Evolutionary conservation across 2,797 vertebrate genomes (phyloP).

Genomic region (Acanthurus leucopareius): DNA sequence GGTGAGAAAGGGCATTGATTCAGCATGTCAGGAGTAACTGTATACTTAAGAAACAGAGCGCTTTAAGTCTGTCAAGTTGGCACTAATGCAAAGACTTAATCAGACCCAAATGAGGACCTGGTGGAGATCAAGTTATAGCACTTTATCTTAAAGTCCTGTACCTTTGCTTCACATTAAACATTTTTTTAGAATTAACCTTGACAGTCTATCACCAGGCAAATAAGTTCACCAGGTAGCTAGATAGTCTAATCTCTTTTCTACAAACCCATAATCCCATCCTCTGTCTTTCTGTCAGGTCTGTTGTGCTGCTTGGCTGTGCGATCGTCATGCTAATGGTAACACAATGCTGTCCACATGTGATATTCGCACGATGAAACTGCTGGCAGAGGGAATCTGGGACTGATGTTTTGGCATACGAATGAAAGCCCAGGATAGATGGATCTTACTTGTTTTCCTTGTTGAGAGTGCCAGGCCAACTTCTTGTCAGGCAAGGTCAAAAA

Average conservation of each 20-base stretch:
- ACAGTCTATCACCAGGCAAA: conserved; percentile 55
- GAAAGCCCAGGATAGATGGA: conserved; percentile 77
- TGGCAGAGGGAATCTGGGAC: conserved; percentile 72
- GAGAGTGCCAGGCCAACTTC: conserved; percentile 76
- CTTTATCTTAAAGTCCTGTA: conserved; percentile 26
- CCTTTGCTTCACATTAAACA: conserved; percentile 50
- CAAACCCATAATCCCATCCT: conserved; percentile 54
- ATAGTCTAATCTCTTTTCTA: conserved; percentile 44
- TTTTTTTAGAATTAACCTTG: conserved; percentile 43
- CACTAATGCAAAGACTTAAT: conserved; percentile 53
- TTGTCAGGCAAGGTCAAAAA: conserved; percentile 75
- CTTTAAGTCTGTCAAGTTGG: conserved; percentile 42
- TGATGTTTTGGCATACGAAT: conserved; percentile 81
- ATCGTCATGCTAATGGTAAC: conserved; percentile 71
- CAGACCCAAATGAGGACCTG: conserved; percentile 41
- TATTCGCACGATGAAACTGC: conserved; percentile 81
- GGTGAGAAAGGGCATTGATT: conserved; percentile 53
- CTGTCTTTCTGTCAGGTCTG: conserved; percentile 62
- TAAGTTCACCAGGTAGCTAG: conserved; percentile 63
- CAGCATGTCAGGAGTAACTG: conserved; percentile 52
- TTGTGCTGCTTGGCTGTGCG: conserved; percentile 48
- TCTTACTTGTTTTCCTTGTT: conserved; percentile 84
- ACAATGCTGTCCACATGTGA: conserved; percentile 83
- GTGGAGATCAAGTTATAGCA: conserved; percentile 40
- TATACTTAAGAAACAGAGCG: conserved; percentile 37